Base-by-base conservation (phyloP, 2,113 vertebrate genomes). In the Synodontis membranacea region DNA sequence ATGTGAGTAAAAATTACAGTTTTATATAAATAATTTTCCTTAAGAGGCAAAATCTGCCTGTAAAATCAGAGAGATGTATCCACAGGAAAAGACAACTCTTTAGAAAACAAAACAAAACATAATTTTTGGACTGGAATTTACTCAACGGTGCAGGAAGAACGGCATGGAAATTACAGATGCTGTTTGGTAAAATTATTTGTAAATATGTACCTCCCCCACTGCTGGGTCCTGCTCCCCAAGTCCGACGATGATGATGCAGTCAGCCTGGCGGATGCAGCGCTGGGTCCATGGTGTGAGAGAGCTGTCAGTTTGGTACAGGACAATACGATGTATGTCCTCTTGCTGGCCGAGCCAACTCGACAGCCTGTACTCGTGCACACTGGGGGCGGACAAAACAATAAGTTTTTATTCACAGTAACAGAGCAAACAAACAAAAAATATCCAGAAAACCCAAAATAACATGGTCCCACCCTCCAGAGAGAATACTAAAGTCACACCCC, bases 331-430 rank as follows among this genome's bases (percentile, higher is more conserved):
- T 84, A 97, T 96, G 84, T 99, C 98, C 84, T 99, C 98, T 94
- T 99, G 98, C 91, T 99, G 98, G 0, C 97, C 98, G 76, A 98
- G 93, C 98, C 98, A 99, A 91, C 97, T 98, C 25, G 96, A 98
- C 46, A 99, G 94, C 0, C 97, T 95, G 91, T 99, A 98, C 89
- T 98, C 97, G 0, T 98, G 98, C 87, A 97, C 91, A n/a, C 98
- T 98, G 90, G 0, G n/a, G 52, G 80, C 89, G 0, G 31, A 50
- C 80, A 34, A 42, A 52, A 42, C 62, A 81, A 44, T n/a, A n/a
- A 0, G 52, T 39, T 80, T 80, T 80, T 23, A 50, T 80, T 31
- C 31, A 34, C 0, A 54, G 10, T 12, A 8, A 34, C 28, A 42
- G 14, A 11, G 21, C 39, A n/a, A 52, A 54, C 3, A 17, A 74